These are phyloP conservation scores for Bufo gargarizans DNA, from an alignment of 2,113 vertebrate species.

Conservation along the genomic window DNA sequence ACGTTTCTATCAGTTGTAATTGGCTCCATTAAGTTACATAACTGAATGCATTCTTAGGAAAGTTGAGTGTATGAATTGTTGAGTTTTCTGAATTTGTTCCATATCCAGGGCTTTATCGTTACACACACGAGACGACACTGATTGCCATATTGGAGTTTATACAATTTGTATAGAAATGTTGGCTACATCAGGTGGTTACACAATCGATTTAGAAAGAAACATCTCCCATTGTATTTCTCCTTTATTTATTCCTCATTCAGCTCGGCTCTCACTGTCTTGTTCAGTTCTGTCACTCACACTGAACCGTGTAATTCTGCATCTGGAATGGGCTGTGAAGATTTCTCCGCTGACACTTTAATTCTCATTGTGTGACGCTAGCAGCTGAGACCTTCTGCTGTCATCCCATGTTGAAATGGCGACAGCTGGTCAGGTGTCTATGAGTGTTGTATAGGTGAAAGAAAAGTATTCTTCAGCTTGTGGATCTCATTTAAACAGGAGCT, in stretches of 20 bases:
- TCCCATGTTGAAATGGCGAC: slow-evolving; percentile 32
- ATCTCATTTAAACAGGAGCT: not conserved
- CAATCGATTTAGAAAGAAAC: not conserved
- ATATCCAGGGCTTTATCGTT: not conserved
- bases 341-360: too few species aligned
- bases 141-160: not conserved
- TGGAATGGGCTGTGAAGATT: slow-evolving; percentile 47
- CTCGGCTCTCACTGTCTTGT: slow-evolving; percentile 16
- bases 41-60: not conserved
- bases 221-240: not conserved
- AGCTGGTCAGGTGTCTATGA: slow-evolving; percentile 40
- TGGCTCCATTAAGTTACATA: not conserved
- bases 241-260: slow-evolving; percentile 38
- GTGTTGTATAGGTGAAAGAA: not conserved
- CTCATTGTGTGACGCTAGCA: slow-evolving; percentile 35
- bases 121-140: not conserved
- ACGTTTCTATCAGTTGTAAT: not conserved
- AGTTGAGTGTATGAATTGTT: not conserved
- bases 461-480: not conserved
- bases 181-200: not conserved
- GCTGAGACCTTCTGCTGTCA: slow-evolving; percentile 44
- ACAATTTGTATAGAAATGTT: not conserved
- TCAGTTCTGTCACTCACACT: slow-evolving; percentile 32
- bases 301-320: slow-evolving; percentile 52
- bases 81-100: too few species aligned